Percentiles rank a stretch among this genome's conserved stretches.
Evolutionary conservation across 2,888 invertebrate genomes (phyloP).

Genomic region (Empis livida): DNA sequence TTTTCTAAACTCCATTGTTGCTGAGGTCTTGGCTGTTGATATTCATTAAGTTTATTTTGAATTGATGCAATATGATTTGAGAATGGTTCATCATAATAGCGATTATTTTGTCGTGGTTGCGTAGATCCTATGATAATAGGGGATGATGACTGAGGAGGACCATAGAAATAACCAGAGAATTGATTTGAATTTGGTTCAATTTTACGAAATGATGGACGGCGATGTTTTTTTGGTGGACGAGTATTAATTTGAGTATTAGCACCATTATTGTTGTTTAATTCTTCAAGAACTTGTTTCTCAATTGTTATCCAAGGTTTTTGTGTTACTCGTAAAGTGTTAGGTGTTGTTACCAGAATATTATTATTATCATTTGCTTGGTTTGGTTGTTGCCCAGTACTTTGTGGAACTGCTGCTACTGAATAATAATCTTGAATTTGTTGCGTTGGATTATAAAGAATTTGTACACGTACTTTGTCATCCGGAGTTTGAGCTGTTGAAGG

Average conservation of each 20-base stretch:
- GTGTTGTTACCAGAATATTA: slow-evolving; percentile 45
- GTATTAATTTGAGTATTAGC: slow-evolving; percentile 14
- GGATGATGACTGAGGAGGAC: slow-evolving; percentile 11
- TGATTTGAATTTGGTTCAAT: slow-evolving; percentile 7
- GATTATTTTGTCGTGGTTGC: slow-evolving; percentile 15
- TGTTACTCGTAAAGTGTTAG: slow-evolving; percentile 45
- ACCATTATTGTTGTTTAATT: slow-evolving; percentile 17
- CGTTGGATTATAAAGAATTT: slow-evolving; percentile 18
- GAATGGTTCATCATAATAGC: slow-evolving; percentile 19
- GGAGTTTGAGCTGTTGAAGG: slow-evolving; percentile 26
- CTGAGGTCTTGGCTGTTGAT: slow-evolving; percentile 49
- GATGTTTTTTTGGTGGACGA: background rate
- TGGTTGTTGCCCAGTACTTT: slow-evolving; percentile 2
- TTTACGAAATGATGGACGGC: background rate
- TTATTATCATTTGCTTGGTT: slow-evolving; percentile 33
- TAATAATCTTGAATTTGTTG: slow-evolving; percentile 26
- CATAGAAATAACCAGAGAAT: slow-evolving; percentile 24
- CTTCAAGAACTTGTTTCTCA: slow-evolving; percentile 21
- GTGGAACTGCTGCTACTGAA: slow-evolving; percentile 9
- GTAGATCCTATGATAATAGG: background rate
- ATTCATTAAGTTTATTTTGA: slow-evolving; percentile 13
- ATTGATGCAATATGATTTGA: background rate
- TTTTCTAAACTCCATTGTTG: slow-evolving; percentile 36
- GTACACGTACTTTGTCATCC: slow-evolving; percentile 9
- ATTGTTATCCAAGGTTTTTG: slow-evolving; percentile 21